Evolutionary conservation across 2,888 invertebrate genomes (phyloP).

Genomic region (Harpalus rufipes): DNA sequence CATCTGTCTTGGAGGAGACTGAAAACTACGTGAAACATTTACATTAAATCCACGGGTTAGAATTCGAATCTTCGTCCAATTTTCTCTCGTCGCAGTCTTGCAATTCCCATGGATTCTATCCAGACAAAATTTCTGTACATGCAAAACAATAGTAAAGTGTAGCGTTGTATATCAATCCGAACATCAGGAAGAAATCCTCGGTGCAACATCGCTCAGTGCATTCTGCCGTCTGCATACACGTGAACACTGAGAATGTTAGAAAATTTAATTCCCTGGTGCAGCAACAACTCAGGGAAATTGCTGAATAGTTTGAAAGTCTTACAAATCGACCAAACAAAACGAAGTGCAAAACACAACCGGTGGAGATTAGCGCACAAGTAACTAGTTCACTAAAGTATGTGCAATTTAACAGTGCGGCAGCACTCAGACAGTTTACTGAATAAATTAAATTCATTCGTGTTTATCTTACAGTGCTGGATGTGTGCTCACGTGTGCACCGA

Average conservation of each 20-base stretch:
- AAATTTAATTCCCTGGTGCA: slow-evolving; percentile 43
- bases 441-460: slow-evolving; percentile 56
- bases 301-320: slow-evolving; percentile 60
- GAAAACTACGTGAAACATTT: neutral
- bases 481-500: slow-evolving; percentile 24
- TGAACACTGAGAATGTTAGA: slow-evolving; percentile 36
- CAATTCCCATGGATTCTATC: slow-evolving; percentile 22
- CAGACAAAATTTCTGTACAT: slow-evolving; percentile 13
- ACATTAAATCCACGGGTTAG: neutral
- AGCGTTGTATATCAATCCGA: slow-evolving; percentile 50
- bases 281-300: slow-evolving; percentile 50
- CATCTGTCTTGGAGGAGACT: neutral
- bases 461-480: slow-evolving; percentile 42
- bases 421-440: slow-evolving; percentile 55
- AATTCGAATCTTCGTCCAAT: slow-evolving; percentile 25
- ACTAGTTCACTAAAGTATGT: slow-evolving; percentile 63
- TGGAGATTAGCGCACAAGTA: slow-evolving; percentile 53
- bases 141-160: slow-evolving; percentile 53
- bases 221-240: slow-evolving; percentile 5
- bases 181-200: slow-evolving; percentile 45
- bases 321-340: slow-evolving; percentile 53
- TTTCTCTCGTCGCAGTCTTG: slow-evolving; percentile 16
- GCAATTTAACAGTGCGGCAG: slow-evolving; percentile 58
- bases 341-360: slow-evolving; percentile 51
- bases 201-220: slow-evolving; percentile 35